Percentiles rank a stretch among this genome's conserved stretches.
Conservation (phyloP, 2,113 vertebrate genomes). For the Microtus richardsoni region DNA sequence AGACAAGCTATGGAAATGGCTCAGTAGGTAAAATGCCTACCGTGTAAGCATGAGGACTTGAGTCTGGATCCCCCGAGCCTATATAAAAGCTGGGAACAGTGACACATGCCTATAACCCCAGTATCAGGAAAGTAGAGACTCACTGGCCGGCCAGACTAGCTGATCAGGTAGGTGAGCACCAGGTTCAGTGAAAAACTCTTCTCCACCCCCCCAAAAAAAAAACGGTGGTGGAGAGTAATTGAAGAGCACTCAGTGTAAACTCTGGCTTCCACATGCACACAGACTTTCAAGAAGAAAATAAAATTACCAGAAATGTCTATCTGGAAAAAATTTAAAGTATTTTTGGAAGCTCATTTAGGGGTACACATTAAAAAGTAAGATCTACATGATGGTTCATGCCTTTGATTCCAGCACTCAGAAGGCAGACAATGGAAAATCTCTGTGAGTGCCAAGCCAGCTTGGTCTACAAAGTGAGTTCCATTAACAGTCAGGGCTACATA, state of each 20-base stretch:
- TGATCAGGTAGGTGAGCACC: neutral
- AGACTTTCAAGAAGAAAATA: conserved; percentile 28
- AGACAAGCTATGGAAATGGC: neutral
- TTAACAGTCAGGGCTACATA: neutral
- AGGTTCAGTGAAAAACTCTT: neutral
- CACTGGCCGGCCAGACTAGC: neutral
- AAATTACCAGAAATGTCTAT: conserved; percentile 6
- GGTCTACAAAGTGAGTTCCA: neutral
- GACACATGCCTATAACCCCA: neutral
- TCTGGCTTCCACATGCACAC: neutral
- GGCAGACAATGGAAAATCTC: neutral
- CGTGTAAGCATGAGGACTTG: neutral
- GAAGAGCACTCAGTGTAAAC: neutral
- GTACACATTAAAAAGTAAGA: neutral
- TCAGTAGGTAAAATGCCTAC: neutral
- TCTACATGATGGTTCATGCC: neutral
- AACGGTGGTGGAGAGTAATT: neutral
- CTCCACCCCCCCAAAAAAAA: neutral
- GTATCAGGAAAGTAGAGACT: neutral
- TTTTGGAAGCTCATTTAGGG: neutral
- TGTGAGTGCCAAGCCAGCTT: neutral
- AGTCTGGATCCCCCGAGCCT: neutral
- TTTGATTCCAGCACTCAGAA: neutral
- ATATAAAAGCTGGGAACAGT: neutral
- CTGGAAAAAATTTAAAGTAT: neutral